These are phyloP conservation scores for Metalampra italica DNA, from an alignment of 2,888 invertebrate genomes.

Conservation along the genomic window DNA sequence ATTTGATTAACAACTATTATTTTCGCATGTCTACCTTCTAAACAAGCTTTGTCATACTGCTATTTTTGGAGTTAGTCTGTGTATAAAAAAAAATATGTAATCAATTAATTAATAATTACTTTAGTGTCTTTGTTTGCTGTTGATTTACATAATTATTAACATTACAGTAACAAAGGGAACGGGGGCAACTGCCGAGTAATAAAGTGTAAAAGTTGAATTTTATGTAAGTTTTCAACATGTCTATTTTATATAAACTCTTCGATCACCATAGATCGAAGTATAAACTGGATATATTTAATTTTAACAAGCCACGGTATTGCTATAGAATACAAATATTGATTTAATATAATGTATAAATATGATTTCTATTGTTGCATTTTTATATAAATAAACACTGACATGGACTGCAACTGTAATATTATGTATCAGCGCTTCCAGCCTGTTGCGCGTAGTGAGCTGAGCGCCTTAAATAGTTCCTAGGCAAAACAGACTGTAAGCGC, in stretches of 20 bases:
- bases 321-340: constrained; percentile 23
- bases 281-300: constrained; percentile 4
- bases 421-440: not conserved
- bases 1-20: no score
- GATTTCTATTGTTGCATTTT: constrained; percentile 22
- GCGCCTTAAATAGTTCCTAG: no score
- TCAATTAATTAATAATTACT: no score
- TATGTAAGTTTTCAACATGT: constrained; percentile 3
- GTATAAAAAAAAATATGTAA: no score
- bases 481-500: no score
- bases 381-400: not conserved
- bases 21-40: no score
- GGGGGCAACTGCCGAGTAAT: not conserved
- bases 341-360: constrained; percentile 26
- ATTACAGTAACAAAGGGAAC: not conserved
- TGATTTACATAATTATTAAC: not conserved
- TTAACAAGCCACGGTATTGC: constrained; percentile 12
- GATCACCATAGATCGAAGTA: no score
- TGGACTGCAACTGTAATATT: not conserved
- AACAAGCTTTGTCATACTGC: no score
- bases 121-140: not conserved
- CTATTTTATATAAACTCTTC: no score
- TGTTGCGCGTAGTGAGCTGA: no score
- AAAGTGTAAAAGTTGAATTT: not conserved
- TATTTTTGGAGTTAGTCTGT: no score